phyloP scores from a whole-genome alignment of 2,797 vertebrate species.

The Oreortyx pictus region DNA sequence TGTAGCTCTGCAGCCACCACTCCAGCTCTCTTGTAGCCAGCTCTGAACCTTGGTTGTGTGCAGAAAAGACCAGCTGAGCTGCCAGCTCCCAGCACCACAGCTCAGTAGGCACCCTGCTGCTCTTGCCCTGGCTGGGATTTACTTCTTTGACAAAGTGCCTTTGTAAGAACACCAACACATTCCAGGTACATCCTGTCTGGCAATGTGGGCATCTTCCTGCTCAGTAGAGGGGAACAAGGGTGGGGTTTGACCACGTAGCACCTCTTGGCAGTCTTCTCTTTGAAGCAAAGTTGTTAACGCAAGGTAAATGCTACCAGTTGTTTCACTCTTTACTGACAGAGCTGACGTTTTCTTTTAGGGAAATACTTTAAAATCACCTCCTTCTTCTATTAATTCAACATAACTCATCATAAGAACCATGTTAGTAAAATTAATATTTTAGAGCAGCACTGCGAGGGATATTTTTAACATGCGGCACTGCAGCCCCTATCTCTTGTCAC shows the following conservation, averaged over 20 bases:
- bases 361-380: constrained; percentile 21
- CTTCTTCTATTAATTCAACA: constrained; percentile 32
- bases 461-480: constrained; percentile 46
- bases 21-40: not conserved
- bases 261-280: not conserved
- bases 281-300: not conserved
- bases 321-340: not conserved
- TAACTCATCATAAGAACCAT: constrained; percentile 29
- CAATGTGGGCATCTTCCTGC: not conserved
- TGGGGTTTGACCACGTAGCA: not conserved
- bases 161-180: not conserved
- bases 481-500: constrained; percentile 35
- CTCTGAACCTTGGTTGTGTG: accelerated
- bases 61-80: accelerated
- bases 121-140: not conserved
- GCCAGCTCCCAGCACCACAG: accelerated
- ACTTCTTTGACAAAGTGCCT: not conserved
- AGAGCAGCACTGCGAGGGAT: not conserved
- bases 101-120: not conserved
- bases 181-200: not conserved
- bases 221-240: not conserved
- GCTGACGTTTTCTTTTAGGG: not conserved
- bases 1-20: accelerated
- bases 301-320: constrained; percentile 3
- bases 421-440: constrained; percentile 67